A percentile compares a stretch with the other conserved stretches of the same genome.
These are phyloP conservation scores for Chiroxiphia lanceolata DNA, from an alignment of 2,797 vertebrate species.

Conservation along the genomic window DNA sequence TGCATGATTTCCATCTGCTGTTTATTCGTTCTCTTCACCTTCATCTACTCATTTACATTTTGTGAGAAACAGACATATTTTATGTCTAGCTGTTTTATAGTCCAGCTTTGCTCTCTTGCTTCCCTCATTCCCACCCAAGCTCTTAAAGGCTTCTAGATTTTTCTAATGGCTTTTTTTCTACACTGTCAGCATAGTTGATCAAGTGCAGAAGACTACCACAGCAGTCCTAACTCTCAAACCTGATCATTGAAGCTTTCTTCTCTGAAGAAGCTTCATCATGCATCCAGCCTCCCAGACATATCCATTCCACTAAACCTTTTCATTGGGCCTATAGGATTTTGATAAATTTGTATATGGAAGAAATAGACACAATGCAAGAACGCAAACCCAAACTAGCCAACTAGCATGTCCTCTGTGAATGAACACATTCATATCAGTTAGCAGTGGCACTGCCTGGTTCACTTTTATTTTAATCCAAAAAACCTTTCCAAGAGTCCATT, in stretches of 20 bases:
- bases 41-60: slow-evolving; percentile 15
- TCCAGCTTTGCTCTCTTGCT: not conserved
- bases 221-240: not conserved
- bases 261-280: not conserved
- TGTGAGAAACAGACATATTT: slow-evolving; percentile 5
- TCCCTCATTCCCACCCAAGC: not conserved
- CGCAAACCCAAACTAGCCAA: not conserved
- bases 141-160: not conserved
- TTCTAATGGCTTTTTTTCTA: not conserved
- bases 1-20: slow-evolving; percentile 29
- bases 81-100: not conserved
- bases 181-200: not conserved
- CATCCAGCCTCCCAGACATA: not conserved
- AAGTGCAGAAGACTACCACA: not conserved
- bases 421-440: not conserved
- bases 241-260: not conserved
- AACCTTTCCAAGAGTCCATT: not conserved
- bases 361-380: not conserved
- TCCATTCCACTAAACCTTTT: not conserved
- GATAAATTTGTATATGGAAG: not conserved
- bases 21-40: slow-evolving; percentile 20
- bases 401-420: not conserved
- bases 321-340: not conserved
- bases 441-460: not conserved
- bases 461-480: not conserved